These are phyloP conservation scores for Diadophis punctatus DNA, from an alignment of 2,113 vertebrate genomes.

Conservation along the genomic window DNA sequence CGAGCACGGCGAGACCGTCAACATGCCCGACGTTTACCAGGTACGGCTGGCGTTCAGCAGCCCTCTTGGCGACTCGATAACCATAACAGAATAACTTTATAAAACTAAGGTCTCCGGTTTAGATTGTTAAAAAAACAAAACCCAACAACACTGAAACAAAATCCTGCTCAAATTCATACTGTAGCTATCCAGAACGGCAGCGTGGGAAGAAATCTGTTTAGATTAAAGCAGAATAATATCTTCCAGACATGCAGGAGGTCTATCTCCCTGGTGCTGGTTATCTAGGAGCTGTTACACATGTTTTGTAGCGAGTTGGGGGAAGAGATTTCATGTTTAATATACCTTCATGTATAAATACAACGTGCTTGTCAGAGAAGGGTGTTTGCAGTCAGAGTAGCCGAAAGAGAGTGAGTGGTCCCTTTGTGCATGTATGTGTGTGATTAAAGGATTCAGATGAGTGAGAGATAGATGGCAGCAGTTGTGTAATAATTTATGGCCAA, in stretches of 20 bases:
- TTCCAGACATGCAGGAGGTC: neutral
- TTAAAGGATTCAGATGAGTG: neutral
- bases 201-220: neutral
- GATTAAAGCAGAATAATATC: neutral
- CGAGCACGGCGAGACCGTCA: constrained; percentile 94
- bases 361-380: neutral
- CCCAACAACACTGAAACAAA: neutral
- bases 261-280: neutral
- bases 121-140: neutral
- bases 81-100: neutral
- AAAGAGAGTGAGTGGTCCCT: neutral
- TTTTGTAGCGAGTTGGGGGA: neutral
- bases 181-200: neutral
- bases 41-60: constrained; percentile 64
- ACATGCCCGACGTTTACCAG: constrained; percentile 97
- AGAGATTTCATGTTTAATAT: neutral
- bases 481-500: neutral
- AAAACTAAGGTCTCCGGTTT: neutral
- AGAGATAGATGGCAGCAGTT: neutral
- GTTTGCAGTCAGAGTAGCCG: neutral
- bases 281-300: neutral
- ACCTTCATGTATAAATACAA: neutral
- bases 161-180: neutral
- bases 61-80: neutral
- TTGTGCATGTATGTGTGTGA: neutral